Evolutionary conservation across 2,888 invertebrate species (phyloP).

Genomic region (Sericinus montela): DNA sequence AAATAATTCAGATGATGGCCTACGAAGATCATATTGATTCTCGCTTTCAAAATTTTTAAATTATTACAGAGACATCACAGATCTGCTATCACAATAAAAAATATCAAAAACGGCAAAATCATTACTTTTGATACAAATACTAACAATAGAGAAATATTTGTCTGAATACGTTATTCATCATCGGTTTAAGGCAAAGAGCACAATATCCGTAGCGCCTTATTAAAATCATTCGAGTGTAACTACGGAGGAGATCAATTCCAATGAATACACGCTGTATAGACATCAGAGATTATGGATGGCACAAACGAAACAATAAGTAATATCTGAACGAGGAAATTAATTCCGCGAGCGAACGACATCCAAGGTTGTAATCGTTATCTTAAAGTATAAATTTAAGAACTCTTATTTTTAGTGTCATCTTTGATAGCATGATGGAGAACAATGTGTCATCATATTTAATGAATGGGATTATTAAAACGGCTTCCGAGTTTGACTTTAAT

Average conservation of each 20-base stretch:
- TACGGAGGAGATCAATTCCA: neutral
- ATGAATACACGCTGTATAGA: neutral
- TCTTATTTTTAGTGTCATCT: constrained; percentile 3
- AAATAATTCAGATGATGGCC: too few species aligned
- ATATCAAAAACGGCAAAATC: neutral
- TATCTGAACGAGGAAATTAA: constrained; percentile 39
- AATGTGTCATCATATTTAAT: neutral
- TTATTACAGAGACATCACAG: neutral
- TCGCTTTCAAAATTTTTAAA: too few species aligned
- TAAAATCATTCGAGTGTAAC: constrained; percentile 4
- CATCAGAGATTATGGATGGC: constrained; percentile 8
- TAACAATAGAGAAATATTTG: neutral
- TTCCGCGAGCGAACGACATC: constrained; percentile 24
- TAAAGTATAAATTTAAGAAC: constrained; percentile 10
- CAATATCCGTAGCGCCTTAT: neutral
- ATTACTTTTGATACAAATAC: neutral
- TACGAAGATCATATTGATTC: too few species aligned
- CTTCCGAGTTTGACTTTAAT: neutral
- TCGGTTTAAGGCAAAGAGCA: neutral
- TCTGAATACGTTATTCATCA: neutral
- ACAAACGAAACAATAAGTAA: constrained; percentile 34
- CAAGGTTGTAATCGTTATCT: constrained; percentile 12
- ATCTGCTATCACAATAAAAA: neutral
- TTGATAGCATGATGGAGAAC: neutral
- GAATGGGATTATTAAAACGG: neutral